A percentile compares a stretch with the other conserved stretches of the same genome.
Evolutionary conservation across 30 jellyfish, hydroid and myxozoan genomes (phyloP).

Genomic region (Aurelia sp.): DNA sequence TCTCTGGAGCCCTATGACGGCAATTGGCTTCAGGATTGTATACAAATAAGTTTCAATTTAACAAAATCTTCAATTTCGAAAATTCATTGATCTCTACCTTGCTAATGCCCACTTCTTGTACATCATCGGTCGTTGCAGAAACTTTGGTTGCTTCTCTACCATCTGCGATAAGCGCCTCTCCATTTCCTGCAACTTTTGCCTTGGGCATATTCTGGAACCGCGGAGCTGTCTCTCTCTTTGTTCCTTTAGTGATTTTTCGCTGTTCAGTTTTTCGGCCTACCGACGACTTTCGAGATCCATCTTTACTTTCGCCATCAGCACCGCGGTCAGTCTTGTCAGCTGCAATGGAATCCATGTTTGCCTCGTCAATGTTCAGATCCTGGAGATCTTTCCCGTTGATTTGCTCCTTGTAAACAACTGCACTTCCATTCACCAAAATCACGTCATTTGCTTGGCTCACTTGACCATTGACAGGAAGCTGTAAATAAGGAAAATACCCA

Average conservation of each 20-base stretch:
- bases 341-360: constrained; percentile 3
- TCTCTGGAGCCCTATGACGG: too few species aligned
- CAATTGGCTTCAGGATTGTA: too few species aligned
- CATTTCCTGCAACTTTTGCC: constrained; percentile 21
- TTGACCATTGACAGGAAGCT: constrained; percentile 35
- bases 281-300: constrained; percentile 28
- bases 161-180: not conserved
- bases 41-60: too few species aligned
- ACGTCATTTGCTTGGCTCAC: constrained; percentile 42
- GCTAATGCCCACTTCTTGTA: constrained; percentile 29
- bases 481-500: not conserved
- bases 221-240: constrained; percentile 76
- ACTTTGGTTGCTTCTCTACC: constrained; percentile 10
- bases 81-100: constrained; percentile 8
- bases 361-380: constrained; percentile 17
- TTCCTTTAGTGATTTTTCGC: constrained; percentile 63
- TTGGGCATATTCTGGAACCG: constrained; percentile 54
- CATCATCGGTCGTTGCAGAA: constrained; percentile 62
- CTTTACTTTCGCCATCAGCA: constrained; percentile 37
- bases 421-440: constrained; percentile 19
- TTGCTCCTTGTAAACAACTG: constrained; percentile 12
- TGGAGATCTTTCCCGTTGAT: constrained; percentile 5
- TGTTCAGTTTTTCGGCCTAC: constrained; percentile 41
- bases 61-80: too few species aligned
- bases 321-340: constrained; percentile 20